Conservation (phyloP, 2,797 vertebrate genomes). For the Myripristis jacobus region DNA sequence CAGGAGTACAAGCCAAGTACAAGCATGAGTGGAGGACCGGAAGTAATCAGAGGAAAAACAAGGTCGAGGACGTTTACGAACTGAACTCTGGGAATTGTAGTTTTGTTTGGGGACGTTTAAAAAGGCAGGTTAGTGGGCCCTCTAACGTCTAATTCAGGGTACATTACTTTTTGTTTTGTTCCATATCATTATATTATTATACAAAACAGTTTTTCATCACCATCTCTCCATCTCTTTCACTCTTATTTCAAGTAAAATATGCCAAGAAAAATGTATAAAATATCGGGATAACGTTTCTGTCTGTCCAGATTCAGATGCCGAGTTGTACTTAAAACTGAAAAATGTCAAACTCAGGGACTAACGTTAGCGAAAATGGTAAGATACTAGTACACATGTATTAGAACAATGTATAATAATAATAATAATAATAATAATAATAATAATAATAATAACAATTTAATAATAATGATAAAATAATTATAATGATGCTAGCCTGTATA, state of each 20-base stretch:
- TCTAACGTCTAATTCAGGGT: no score
- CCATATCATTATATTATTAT: no score
- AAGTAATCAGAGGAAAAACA: constrained; percentile 15
- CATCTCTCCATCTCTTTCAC: no score
- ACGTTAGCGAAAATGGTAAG: constrained; percentile 46
- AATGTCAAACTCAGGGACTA: constrained; percentile 34
- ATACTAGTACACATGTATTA: background rate
- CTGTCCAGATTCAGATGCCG: background rate
- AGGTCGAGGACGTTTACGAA: background rate
- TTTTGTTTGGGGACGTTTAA: background rate
- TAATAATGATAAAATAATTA: no score
- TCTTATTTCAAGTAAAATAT: no score
- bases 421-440: background rate
- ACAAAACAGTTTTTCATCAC: no score
- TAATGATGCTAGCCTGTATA: no score
- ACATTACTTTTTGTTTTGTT: no score
- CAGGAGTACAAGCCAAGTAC: background rate
- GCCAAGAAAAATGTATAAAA: no score
- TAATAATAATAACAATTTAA: background rate
- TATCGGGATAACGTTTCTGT: no score
- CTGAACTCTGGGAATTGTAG: constrained; percentile 60
- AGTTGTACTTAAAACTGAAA: background rate
- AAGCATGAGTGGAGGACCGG: constrained; percentile 23
- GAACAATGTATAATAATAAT: background rate
- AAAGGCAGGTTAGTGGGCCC: no score